Conservation (phyloP, 2,888 invertebrate species). For the Formica aserva region DNA sequence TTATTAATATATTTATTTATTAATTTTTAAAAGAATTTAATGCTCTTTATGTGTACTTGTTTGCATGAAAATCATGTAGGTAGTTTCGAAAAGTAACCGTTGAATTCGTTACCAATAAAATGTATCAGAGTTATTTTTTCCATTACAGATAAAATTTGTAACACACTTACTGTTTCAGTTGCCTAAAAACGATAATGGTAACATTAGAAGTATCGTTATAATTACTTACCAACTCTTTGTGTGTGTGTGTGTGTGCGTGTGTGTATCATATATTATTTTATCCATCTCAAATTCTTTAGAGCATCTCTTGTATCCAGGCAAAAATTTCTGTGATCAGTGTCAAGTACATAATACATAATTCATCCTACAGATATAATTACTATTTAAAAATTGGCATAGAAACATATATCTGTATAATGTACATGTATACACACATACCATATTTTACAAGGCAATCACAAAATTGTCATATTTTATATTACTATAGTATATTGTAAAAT, state of each 20-base stretch:
- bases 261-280: conserved; percentile 13
- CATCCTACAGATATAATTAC: not conserved
- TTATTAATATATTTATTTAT: not conserved
- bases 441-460: conserved; percentile 36
- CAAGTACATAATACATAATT: conserved; percentile 18
- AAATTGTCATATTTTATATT: conserved; percentile 25
- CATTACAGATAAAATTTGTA: not conserved
- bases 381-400: conserved; percentile 15
- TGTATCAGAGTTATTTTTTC: not conserved
- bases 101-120: not conserved
- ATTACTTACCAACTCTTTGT: not conserved
- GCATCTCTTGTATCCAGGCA: not conserved
- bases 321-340: not conserved
- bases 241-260: not conserved
- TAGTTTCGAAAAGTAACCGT: not conserved
- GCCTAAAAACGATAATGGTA: not conserved
- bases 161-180: not conserved
- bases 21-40: not conserved
- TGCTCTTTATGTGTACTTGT: not conserved
- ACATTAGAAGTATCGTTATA: not conserved
- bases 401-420: not conserved
- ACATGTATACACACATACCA: not conserved
- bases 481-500: not conserved
- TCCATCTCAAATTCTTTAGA: not conserved
- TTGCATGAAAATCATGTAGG: not conserved